phyloP scores from a whole-genome alignment of 2,888 invertebrate genomes.

The Gastrophysa polygoni region DNA sequence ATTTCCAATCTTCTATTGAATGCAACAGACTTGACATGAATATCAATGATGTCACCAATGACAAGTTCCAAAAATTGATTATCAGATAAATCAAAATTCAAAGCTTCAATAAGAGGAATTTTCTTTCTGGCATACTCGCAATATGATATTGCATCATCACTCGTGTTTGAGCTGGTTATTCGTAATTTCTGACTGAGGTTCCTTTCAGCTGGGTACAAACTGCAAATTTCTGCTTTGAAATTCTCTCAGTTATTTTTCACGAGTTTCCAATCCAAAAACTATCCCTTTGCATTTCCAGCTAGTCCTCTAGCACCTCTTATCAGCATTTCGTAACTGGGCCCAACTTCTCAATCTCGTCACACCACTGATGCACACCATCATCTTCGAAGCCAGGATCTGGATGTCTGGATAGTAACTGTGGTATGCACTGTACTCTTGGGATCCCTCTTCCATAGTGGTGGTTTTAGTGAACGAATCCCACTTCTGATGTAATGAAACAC shows the following conservation, averaged over 20 bases:
- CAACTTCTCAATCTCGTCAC: constrained; percentile 20
- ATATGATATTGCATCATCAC: neutral
- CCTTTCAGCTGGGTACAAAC: constrained; percentile 23
- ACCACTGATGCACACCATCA: constrained; percentile 21
- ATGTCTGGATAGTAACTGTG: too few species aligned
- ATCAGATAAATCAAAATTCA: neutral
- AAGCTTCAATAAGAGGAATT: neutral
- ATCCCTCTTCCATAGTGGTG: too few species aligned
- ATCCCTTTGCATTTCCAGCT: constrained; percentile 16
- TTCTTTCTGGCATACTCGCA: constrained; percentile 7
- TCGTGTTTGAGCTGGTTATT: neutral
- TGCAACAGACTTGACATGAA: neutral
- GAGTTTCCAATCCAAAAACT: constrained; percentile 20
- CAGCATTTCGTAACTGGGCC: constrained; percentile 2
- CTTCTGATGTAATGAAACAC: too few species aligned
- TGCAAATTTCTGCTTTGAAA: constrained; percentile 18
- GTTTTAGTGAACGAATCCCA: too few species aligned
- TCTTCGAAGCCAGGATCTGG: constrained; percentile 14
- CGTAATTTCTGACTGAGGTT: constrained; percentile 10
- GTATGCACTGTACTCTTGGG: too few species aligned
- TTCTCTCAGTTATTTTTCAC: constrained; percentile 20
- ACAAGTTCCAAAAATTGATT: constrained; percentile 3
- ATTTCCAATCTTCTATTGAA: neutral
- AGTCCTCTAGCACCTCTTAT: constrained; percentile 6
- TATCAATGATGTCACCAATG: constrained; percentile 2